phyloP scores from a whole-genome alignment of 2,797 vertebrate genomes.

The Psittacula derbiana region DNA sequence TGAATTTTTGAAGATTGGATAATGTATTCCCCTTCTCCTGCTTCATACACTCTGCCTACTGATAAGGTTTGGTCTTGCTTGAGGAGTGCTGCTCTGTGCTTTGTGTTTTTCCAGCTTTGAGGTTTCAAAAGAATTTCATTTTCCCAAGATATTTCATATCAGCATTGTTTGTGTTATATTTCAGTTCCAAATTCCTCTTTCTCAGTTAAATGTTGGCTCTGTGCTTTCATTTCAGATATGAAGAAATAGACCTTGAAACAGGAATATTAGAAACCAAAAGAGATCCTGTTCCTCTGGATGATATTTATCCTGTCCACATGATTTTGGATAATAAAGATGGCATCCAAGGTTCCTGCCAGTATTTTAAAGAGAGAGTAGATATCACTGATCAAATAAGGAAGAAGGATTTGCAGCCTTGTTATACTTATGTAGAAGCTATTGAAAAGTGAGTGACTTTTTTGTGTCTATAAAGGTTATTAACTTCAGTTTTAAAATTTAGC shows the following conservation, averaged over 20 bases:
- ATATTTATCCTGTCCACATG: conserved; percentile 86
- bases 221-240: conserved; percentile 69
- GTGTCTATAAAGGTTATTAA: background rate
- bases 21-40: background rate
- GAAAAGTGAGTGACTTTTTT: conserved; percentile 77
- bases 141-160: background rate
- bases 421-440: conserved; percentile 78
- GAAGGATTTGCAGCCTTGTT: conserved; percentile 69
- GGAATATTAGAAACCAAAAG: conserved; percentile 76
- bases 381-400: conserved; percentile 81
- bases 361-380: conserved; percentile 84
- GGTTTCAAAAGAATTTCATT: background rate
- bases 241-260: conserved; percentile 84
- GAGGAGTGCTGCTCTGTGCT: background rate
- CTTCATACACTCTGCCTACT: fast-evolving
- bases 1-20: background rate
- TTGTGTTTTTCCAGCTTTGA: background rate
- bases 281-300: conserved; percentile 63
- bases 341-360: conserved; percentile 89
- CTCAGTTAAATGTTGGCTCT: background rate
- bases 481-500: background rate
- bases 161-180: background rate
- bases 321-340: conserved; percentile 84
- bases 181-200: background rate
- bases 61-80: fast-evolving